Evolutionary conservation across 1,140 invertebrate species (phyloP), one percentile per base, ranked within the genome.

Genomic region (Sitodiplosis mosellana): DNA sequence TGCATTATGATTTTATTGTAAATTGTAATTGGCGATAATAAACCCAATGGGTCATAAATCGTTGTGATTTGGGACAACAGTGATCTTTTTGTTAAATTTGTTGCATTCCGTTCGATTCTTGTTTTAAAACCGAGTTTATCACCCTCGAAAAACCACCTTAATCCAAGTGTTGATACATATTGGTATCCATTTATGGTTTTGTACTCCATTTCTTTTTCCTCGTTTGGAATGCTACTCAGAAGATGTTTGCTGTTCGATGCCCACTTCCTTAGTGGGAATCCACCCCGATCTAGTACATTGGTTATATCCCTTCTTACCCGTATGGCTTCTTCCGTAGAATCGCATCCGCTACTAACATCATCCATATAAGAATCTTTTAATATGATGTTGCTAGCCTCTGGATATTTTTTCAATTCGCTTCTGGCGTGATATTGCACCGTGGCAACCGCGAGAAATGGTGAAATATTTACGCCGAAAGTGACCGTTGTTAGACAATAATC

Each of bases 21-120:
- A 11, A 67, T 54, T 12, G 57, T 57, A 10, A 64, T 37, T 22
- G 68, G 64, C 19, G 55, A 51, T 12, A 68, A 18, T 18, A 67
- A 50, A 19, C 67, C 67, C 14, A 68, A 50, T 22, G 69, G 68
- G 52, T 71, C 69, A 52, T 64, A 71, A 17, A 59, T 54, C 51
- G 54, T 51, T 18, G 56, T 48, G 14, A 54, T 51, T 18, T 48
- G 48, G 7, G 56, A 59, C 17, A 61, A 47, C 45, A 61, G 55
- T 11, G 21, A n/a, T 15, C 54, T 11, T 49, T 59, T 61, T 54
- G 43, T 52, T 2, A 18, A 18, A 18, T 43, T 27, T 27, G 27
- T 49, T 38, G 36, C 5, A n/a, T 14, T n/a, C 41, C 17, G 7
- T 21, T 18, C 3, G n/a, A 18, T 2, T 18, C 18, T 21, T 6